Percentiles rank a stretch among this genome's conserved stretches.
Evolutionary conservation across 1,140 invertebrate species (phyloP).

Genomic region (Liolophura sinensis): DNA sequence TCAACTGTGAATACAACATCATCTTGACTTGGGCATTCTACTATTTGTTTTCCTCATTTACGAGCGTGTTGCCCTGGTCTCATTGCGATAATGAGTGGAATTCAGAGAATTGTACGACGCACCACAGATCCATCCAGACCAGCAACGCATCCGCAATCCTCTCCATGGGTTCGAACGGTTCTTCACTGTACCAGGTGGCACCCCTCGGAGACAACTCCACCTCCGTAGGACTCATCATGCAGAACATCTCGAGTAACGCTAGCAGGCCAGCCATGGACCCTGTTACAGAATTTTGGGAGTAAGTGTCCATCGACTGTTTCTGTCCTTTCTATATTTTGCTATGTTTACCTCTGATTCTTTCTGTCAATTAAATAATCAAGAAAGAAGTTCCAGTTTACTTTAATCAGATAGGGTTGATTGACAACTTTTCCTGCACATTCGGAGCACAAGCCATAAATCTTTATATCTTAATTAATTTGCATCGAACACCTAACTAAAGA

Average conservation of each 20-base stretch:
- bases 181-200: constrained; percentile 9
- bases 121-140: constrained; percentile 7
- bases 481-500: no score
- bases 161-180: background rate
- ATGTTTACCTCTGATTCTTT: no score
- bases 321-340: no score
- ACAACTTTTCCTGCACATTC: no score
- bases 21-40: constrained; percentile 55
- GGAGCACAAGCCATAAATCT: no score
- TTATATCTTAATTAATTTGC: no score
- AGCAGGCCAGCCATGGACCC: constrained; percentile 15
- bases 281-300: constrained; percentile 42
- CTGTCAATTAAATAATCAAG: no score
- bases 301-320: constrained; percentile 20
- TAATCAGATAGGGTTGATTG: no score
- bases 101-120: constrained; percentile 37
- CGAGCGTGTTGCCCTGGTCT: constrained; percentile 56
- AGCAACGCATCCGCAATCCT: background rate
- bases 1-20: constrained; percentile 56
- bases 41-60: constrained; percentile 56
- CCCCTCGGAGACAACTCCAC: constrained; percentile 22
- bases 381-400: no score
- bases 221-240: background rate
- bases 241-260: background rate
- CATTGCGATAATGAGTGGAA: constrained; percentile 59